Conservation (phyloP, 2,113 vertebrate species). For the Rhinoptilus africanus region DNA sequence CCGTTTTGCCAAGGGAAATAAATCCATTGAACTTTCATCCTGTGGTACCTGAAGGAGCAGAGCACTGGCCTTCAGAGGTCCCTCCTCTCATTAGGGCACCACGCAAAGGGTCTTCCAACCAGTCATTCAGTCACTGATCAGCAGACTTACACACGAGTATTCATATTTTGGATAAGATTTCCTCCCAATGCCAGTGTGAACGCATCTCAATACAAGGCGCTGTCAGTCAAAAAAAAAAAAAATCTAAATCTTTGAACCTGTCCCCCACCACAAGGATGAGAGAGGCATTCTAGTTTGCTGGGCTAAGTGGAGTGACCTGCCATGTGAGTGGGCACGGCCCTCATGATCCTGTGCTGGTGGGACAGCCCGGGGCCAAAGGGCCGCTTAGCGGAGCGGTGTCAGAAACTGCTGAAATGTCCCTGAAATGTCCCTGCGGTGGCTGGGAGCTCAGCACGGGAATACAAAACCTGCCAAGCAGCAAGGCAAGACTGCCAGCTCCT, state of each 20-base stretch:
- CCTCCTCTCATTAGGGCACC: neutral
- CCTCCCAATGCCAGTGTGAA: neutral
- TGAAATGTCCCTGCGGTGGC: neutral
- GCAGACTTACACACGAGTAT: neutral
- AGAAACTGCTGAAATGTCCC: neutral
- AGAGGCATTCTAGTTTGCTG: neutral
- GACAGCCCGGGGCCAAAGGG: neutral
- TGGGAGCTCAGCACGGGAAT: neutral
- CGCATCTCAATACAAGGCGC: neutral
- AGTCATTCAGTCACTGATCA: neutral
- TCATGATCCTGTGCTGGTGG: neutral
- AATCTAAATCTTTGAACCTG: neutral
- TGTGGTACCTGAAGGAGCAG: neutral
- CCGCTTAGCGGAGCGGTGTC: neutral
- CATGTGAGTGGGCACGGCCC: neutral
- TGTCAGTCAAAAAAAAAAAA: neutral
- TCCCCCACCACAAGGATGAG: neutral
- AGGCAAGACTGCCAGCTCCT: neutral
- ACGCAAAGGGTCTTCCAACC: neutral
- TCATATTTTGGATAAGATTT: neutral
- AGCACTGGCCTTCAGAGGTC: neutral
- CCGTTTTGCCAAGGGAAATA: neutral
- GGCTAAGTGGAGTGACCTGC: neutral
- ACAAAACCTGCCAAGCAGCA: neutral
- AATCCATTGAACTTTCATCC: neutral